Base-by-base conservation (phyloP, 2,113 vertebrate genomes). In the Scatophagus argus region DNA sequence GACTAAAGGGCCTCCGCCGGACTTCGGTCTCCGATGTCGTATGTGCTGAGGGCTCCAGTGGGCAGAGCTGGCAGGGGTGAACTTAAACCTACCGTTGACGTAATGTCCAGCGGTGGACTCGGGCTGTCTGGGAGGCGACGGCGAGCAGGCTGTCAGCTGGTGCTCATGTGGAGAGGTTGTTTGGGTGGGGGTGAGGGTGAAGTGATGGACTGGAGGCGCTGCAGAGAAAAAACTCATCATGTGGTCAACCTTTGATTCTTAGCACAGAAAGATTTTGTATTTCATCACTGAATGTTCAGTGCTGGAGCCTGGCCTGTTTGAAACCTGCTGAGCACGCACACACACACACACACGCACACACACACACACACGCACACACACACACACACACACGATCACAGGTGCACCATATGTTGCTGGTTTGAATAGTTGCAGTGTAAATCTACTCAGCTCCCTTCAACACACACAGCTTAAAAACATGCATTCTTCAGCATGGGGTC, bases 321-420 rank as follows among this genome's bases (percentile, higher is more conserved):
- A 29, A 19, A 27, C 47, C 8, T 56, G 36, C 19, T 8, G 43
- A 58, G 0, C 41, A 19, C 1, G 25, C 38, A 54, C 47, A 54
- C 5, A 54, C 47, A 1, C 69, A 46, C 11, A 38, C 0, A 49
- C n/a, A 49, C n/a, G 27, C n/a, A 49, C 41, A 51, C 55, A 38
- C 1, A 52, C 46, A 2, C 69, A 44, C 9, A 36, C 1, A 43
- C 19, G 21, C 43, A 38, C 19, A 49, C 43, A 39, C 47, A 38
- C 2, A 59, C 36, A 59, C 39, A n/a, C 8, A 47, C 31, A 2
- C 67, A 41, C 0, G 43, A 60, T 31, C 21, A 3, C 69, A 83
- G 68, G 74, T 82, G 67, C 74, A 36, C 34, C 81, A 83, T 27
- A 27, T 83, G 67, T 38, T 49, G 52, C 49, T 66, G 54, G 23